phyloP scores from a whole-genome alignment of 2,113 vertebrate genomes.

The Origma solitaria region DNA sequence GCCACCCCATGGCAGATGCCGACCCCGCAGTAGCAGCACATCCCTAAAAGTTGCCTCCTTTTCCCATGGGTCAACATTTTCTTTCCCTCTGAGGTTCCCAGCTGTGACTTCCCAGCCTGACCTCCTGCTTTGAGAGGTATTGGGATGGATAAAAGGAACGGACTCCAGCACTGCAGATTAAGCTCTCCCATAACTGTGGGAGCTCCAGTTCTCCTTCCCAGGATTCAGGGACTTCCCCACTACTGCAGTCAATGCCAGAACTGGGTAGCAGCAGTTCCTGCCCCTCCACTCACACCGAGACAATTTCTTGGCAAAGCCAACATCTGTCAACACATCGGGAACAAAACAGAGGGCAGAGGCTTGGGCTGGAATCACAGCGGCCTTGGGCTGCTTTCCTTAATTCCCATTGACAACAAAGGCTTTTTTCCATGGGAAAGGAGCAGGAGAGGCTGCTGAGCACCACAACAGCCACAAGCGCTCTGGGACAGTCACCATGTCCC shows the following conservation, averaged over 20 bases:
- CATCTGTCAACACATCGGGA: accelerated
- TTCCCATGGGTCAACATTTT: neutral
- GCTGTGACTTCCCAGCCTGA: neutral
- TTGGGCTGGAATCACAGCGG: neutral
- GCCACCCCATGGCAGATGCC: neutral
- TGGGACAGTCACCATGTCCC: neutral
- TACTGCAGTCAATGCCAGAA: neutral
- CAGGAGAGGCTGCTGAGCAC: neutral
- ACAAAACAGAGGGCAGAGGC: neutral
- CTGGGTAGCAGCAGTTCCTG: neutral
- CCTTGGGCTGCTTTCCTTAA: neutral
- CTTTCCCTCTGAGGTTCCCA: neutral
- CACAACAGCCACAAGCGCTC: neutral
- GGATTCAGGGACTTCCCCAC: neutral
- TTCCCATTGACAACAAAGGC: neutral
- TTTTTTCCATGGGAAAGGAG: neutral
- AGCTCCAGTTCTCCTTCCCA: neutral
- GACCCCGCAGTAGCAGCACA: neutral
- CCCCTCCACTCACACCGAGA: neutral
- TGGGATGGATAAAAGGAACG: neutral
- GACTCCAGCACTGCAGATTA: neutral
- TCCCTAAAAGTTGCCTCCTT: neutral
- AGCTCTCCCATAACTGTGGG: neutral
- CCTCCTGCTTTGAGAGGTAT: neutral
- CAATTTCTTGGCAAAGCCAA: neutral